Evolutionary conservation across 2,888 invertebrate genomes (phyloP).

Genomic region (Syrista parreyssii): DNA sequence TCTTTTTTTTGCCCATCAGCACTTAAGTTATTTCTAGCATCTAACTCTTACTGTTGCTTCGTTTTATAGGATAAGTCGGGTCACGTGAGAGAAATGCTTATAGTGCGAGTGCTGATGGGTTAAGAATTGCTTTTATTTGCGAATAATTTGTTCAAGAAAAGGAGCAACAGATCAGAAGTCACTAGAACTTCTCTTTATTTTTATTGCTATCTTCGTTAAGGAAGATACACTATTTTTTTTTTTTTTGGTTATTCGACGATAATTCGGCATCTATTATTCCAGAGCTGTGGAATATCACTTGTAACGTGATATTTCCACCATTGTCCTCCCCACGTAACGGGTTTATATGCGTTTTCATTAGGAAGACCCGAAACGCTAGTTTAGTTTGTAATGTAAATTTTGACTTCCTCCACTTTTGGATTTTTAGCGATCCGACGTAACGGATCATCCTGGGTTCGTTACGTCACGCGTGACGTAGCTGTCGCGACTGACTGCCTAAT

Average conservation of each 20-base stretch:
- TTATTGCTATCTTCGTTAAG: neutral
- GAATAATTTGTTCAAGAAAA: neutral
- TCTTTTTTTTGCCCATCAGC: neutral
- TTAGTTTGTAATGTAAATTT: constrained; percentile 21
- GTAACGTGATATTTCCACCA: neutral
- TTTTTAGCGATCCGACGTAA: constrained; percentile 1
- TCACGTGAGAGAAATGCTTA: too few relatives aligned
- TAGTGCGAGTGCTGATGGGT: too few relatives aligned
- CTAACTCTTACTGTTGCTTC: too few relatives aligned
- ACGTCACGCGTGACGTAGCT: constrained; percentile 25
- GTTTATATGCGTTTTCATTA: neutral
- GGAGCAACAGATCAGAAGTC: neutral
- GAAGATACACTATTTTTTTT: neutral
- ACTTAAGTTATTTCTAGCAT: too few relatives aligned
- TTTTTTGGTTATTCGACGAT: neutral
- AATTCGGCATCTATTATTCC: neutral
- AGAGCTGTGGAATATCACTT: neutral
- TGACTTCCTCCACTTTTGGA: constrained; percentile 23
- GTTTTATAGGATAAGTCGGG: too few relatives aligned
- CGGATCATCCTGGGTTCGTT: neutral
- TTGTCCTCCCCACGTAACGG: neutral
- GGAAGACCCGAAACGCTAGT: neutral
- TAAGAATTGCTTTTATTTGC: neutral
- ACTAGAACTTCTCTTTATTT: neutral
- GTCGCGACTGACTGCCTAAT: constrained; percentile 59